Conservation (phyloP, 2,113 vertebrate genomes). For the Syrrhaptes paradoxus region DNA sequence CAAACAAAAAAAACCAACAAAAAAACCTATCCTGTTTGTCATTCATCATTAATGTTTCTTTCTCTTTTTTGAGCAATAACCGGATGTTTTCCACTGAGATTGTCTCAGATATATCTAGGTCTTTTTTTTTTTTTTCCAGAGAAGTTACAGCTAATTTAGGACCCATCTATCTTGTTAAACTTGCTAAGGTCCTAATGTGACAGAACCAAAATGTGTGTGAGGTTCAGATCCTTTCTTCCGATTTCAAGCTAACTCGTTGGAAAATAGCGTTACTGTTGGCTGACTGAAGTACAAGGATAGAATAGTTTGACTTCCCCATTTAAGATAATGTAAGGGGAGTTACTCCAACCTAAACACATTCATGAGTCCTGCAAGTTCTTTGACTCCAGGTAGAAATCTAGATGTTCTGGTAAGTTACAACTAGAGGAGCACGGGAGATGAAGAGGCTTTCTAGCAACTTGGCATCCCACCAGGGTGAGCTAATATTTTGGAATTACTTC, state of each 20-base stretch:
- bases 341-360: background rate
- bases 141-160: conserved; percentile 5
- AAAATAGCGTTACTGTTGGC: background rate
- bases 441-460: background rate
- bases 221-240: background rate
- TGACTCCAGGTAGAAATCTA: background rate
- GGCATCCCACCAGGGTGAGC: background rate
- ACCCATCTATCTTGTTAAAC: background rate
- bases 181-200: background rate
- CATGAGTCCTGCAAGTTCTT: background rate
- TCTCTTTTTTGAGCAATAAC: background rate
- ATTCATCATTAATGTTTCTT: background rate
- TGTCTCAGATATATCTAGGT: background rate
- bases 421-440: background rate
- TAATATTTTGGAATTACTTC: background rate
- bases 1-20: too few relatives aligned
- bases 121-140: background rate
- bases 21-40: background rate
- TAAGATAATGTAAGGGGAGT: background rate
- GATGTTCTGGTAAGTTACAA: background rate
- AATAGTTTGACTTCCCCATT: background rate
- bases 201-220: background rate
- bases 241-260: background rate
- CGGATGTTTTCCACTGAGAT: conserved; percentile 35
- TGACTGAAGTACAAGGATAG: background rate